Evolutionary conservation across 2,113 vertebrate species (phyloP).

Genomic region (Salvelinus namaycush): DNA sequence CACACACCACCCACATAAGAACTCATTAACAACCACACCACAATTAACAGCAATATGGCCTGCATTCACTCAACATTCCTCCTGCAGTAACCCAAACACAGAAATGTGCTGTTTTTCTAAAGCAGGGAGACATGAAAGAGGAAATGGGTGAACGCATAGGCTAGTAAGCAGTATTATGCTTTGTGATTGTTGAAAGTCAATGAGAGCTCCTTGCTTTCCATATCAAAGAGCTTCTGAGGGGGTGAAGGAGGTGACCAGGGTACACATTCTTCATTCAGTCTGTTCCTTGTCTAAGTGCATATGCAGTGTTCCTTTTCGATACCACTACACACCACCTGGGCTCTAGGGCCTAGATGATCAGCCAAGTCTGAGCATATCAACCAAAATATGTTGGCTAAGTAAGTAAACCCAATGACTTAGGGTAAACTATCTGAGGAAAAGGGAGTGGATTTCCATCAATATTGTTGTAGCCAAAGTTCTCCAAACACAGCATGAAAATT

Average conservation of each 20-base stretch:
- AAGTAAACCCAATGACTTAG: conserved; percentile 67
- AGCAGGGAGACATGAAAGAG: conserved; percentile 9
- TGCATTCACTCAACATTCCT: conserved; percentile 65
- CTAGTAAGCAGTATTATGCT: conserved; percentile 20
- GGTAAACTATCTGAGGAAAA: conserved; percentile 61
- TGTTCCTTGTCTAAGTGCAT: conserved; percentile 17
- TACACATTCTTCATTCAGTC: conserved; percentile 30
- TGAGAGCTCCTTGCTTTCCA: conserved; percentile 11
- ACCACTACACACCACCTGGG: conserved; percentile 19
- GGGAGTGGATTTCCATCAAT: conserved; percentile 69
- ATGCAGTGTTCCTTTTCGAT: conserved; percentile 20
- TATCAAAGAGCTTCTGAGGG: conserved; percentile 11
- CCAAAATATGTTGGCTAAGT: conserved; percentile 70
- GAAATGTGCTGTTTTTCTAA: neutral
- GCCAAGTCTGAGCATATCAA: conserved; percentile 25
- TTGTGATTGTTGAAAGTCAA: neutral
- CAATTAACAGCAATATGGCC: conserved; percentile 60
- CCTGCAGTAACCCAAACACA: conserved; percentile 46
- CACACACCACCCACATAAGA: conserved; percentile 63
- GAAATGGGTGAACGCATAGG: conserved; percentile 8
- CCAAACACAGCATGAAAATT: conserved; percentile 50
- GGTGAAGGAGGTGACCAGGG: conserved; percentile 1
- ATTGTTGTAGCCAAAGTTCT: conserved; percentile 64
- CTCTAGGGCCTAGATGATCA: neutral
- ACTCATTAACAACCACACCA: conserved; percentile 60